Evolutionary conservation across 1,140 invertebrate genomes (phyloP).

Genomic region (Drosophila sulfurigaster): DNA sequence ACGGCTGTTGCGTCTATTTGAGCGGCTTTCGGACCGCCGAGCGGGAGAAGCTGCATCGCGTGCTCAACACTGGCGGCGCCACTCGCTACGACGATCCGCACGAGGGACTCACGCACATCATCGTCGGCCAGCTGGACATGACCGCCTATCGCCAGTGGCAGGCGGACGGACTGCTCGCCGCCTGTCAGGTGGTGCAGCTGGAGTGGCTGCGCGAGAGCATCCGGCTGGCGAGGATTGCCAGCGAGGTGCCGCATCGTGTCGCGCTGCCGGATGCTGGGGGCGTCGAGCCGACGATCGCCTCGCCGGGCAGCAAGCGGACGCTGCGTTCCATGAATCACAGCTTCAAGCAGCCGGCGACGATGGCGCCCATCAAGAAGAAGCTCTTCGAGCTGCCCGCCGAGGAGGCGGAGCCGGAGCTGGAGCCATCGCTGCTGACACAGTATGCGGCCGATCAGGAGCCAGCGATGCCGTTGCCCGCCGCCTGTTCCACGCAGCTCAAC

Average conservation of each 20-base stretch:
- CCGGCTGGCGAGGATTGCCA: constrained; percentile 86
- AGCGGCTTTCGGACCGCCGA: constrained; percentile 88
- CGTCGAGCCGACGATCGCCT: constrained; percentile 84
- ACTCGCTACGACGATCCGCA: constrained; percentile 91
- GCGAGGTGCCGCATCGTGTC: constrained; percentile 86
- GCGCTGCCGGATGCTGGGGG: constrained; percentile 63
- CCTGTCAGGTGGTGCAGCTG: constrained; percentile 88
- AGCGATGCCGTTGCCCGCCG: constrained; percentile 61
- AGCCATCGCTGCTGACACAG: constrained; percentile 59
- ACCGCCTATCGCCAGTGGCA: constrained; percentile 71
- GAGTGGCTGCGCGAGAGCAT: constrained; percentile 92
- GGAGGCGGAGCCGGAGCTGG: constrained; percentile 1
- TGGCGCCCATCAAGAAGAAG: constrained; percentile 67
- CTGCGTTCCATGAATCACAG: constrained; percentile 82
- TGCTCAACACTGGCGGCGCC: constrained; percentile 92
- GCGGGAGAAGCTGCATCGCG: constrained; percentile 91
- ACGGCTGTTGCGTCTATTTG: constrained; percentile 92
- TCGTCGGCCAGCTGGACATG: constrained; percentile 88
- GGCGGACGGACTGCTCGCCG: constrained; percentile 52
- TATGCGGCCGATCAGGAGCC: constrained; percentile 79
- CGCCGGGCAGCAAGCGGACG: constrained; percentile 87
- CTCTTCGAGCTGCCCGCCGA: constrained; percentile 50
- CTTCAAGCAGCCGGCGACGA: constrained; percentile 72
- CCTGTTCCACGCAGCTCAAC: constrained; percentile 61
- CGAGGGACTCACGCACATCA: constrained; percentile 92